Evolutionary conservation across 2,888 invertebrate species (phyloP).

Genomic region (Augiades crinisus): DNA sequence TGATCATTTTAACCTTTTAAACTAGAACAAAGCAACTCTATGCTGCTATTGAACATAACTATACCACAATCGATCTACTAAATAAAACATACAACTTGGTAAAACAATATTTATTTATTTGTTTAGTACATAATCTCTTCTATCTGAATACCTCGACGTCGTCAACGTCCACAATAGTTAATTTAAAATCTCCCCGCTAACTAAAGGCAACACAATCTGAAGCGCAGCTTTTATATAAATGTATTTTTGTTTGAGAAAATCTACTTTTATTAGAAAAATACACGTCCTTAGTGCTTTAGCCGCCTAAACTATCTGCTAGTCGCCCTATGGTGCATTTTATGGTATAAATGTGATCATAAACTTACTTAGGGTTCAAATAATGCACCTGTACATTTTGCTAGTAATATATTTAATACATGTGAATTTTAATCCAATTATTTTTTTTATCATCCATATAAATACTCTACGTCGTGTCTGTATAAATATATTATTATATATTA

Average conservation of each 20-base stretch:
- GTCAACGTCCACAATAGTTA: constrained; percentile 32
- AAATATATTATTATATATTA: constrained; percentile 65
- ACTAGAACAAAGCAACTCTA: too few species aligned
- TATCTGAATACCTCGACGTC: constrained; percentile 33
- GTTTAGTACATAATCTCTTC: constrained; percentile 47
- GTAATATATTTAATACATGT: constrained; percentile 28
- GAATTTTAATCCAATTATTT: constrained; percentile 45
- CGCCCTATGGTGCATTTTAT: constrained; percentile 50
- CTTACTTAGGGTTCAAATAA: constrained; percentile 51
- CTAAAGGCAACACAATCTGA: constrained; percentile 59
- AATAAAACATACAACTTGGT: constrained; percentile 41
- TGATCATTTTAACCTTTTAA: too few species aligned
- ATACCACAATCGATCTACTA: too few species aligned
- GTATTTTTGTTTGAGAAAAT: constrained; percentile 45
- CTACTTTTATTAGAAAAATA: constrained; percentile 74
- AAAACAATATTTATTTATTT: constrained; percentile 65
- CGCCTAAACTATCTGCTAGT: constrained; percentile 46
- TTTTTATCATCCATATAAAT: constrained; percentile 49
- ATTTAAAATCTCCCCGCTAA: constrained; percentile 41
- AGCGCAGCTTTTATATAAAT: constrained; percentile 53
- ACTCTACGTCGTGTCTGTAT: constrained; percentile 37
- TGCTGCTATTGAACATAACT: too few species aligned
- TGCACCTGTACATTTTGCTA: constrained; percentile 41
- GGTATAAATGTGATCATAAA: constrained; percentile 46
- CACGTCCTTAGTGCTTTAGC: constrained; percentile 77